phyloP scores from a whole-genome alignment of 1,140 invertebrate species.

The Drosophila setifemur region DNA sequence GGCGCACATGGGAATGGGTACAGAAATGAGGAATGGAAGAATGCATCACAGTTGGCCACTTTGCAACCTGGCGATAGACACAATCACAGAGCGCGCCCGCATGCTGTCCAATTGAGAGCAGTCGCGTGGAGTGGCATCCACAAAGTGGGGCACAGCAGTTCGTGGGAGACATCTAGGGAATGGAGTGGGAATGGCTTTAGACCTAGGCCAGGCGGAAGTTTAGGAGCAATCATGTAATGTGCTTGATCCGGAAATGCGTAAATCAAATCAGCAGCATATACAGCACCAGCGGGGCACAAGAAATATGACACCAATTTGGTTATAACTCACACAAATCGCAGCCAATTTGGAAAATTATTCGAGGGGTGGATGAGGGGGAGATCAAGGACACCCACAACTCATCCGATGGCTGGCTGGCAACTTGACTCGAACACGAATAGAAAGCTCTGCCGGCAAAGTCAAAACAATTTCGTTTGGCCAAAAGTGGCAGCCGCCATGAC shows the following conservation, averaged over 20 bases:
- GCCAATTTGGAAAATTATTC: conserved; percentile 66
- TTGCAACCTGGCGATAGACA: conserved; percentile 22
- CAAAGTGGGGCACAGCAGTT: conserved; percentile 56
- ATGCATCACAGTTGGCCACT: conserved; percentile 7
- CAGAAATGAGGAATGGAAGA: background rate
- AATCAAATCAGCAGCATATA: conserved; percentile 56
- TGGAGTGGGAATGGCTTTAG: conserved; percentile 9
- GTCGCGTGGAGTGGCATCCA: background rate
- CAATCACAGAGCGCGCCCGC: conserved; percentile 24
- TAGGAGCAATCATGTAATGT: conserved; percentile 65
- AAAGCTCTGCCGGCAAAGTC: conserved; percentile 45
- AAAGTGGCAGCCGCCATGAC: conserved; percentile 43
- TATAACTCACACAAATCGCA: conserved; percentile 53
- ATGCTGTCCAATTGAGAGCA: conserved; percentile 38
- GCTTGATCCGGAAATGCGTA: conserved; percentile 68
- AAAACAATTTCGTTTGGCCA: conserved; percentile 63
- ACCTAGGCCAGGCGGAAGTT: conserved; percentile 50
- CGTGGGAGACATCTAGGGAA: conserved; percentile 40
- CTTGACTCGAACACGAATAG: conserved; percentile 17
- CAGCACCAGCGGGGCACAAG: conserved; percentile 4
- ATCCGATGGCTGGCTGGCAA: background rate
- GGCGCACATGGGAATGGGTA: background rate
- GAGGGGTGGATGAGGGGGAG: background rate
- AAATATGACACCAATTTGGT: conserved; percentile 61
- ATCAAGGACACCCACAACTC: conserved; percentile 29